Evolutionary conservation across 2,888 invertebrate species (phyloP).

Genomic region (Agonopterix subpropinquella): DNA sequence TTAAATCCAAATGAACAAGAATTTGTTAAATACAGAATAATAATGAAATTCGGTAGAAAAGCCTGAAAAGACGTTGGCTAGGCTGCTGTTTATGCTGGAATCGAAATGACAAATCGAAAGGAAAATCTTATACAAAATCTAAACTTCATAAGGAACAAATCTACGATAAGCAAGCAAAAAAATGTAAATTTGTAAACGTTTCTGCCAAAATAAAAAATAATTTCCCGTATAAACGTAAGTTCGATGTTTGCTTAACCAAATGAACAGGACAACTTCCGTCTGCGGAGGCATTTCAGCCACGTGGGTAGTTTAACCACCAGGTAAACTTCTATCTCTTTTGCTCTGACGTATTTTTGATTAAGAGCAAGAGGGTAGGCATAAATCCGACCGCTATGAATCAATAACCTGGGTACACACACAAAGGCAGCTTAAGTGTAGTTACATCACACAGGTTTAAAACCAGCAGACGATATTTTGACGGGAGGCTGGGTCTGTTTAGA

Average conservation of each 20-base stretch:
- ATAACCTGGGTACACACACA: conserved; percentile 64
- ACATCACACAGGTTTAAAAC: conserved; percentile 44
- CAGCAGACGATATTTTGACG: conserved; percentile 69
- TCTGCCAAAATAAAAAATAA: neutral
- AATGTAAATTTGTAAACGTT: neutral
- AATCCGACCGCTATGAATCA: conserved; percentile 67
- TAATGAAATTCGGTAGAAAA: too few relatives aligned
- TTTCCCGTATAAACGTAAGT: conserved; percentile 28
- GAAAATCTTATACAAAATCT: too few relatives aligned
- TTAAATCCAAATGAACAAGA: too few relatives aligned
- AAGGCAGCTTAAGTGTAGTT: conserved; percentile 37
- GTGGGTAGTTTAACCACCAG: conserved; percentile 49
- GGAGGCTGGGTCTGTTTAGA: conserved; percentile 56
- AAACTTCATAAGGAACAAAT: too few relatives aligned
- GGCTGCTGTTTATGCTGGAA: too few relatives aligned
- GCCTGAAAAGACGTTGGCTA: too few relatives aligned
- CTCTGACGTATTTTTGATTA: conserved; percentile 57
- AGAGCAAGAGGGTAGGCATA: conserved; percentile 66
- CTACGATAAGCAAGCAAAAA: neutral
- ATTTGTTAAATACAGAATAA: too few relatives aligned
- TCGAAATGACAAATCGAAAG: too few relatives aligned
- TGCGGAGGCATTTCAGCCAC: conserved; percentile 46
- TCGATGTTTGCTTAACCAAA: conserved; percentile 31
- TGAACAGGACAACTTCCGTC: conserved; percentile 40
- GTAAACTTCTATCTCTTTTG: conserved; percentile 49